These are phyloP conservation scores for Epinephelus lanceolatus DNA, from an alignment of 2,113 vertebrate species.

Conservation along the genomic window DNA sequence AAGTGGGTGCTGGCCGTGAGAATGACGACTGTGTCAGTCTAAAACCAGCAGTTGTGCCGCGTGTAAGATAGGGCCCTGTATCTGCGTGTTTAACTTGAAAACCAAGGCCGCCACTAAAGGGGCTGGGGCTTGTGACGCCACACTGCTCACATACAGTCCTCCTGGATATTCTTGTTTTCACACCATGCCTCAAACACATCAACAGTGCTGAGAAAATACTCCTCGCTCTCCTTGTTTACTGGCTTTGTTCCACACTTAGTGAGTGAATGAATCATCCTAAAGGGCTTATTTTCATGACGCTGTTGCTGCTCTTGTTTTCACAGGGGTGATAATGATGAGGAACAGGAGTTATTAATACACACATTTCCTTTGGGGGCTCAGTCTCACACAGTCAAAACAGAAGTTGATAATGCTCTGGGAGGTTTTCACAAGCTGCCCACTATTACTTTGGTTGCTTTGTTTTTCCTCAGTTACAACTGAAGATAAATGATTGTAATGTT, in stretches of 20 bases:
- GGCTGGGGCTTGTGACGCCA: not conserved
- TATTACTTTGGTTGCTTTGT: slow-evolving; percentile 14
- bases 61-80: too few relatives aligned
- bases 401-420: slow-evolving; percentile 61
- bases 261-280: slow-evolving; percentile 60
- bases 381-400: slow-evolving; percentile 58
- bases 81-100: not conserved
- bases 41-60: too few relatives aligned
- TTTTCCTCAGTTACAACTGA: slow-evolving; percentile 12
- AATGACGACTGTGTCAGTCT: too few relatives aligned
- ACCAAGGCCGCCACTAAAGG: not conserved
- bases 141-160: slow-evolving; percentile 1
- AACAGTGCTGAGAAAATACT: slow-evolving; percentile 34
- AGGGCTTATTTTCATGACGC: slow-evolving; percentile 56
- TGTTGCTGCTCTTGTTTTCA: slow-evolving; percentile 67
- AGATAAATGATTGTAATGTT: slow-evolving; percentile 1
- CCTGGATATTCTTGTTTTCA: slow-evolving; percentile 12
- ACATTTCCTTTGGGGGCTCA: slow-evolving; percentile 63
- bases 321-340: slow-evolving; percentile 63
- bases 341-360: slow-evolving; percentile 73
- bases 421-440: slow-evolving; percentile 43
- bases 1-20: too few relatives aligned
- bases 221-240: slow-evolving; percentile 20
- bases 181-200: slow-evolving; percentile 16
- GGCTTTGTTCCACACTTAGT: slow-evolving; percentile 58